phyloP scores from a whole-genome alignment of 2,888 invertebrate species.

The Pheosia tremula region DNA sequence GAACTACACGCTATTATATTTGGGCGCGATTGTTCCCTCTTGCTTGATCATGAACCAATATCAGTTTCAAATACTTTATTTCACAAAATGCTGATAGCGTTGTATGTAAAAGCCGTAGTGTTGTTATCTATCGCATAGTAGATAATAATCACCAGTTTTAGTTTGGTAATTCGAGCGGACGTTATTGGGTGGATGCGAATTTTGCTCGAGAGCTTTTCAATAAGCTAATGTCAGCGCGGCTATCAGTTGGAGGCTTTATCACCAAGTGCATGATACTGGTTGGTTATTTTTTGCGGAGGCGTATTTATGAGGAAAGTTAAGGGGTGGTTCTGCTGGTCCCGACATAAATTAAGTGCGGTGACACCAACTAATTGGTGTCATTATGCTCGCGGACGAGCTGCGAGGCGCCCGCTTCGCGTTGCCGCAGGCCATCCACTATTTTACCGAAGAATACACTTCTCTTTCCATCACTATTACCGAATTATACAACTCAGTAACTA shows the following conservation, averaged over 20 bases:
- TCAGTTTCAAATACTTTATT: slow-evolving; percentile 21
- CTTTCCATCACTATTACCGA: slow-evolving; percentile 18
- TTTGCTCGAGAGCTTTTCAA: slow-evolving; percentile 23
- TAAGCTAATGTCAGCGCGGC: slow-evolving; percentile 23
- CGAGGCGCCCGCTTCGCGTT: slow-evolving; percentile 27
- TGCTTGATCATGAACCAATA: too few relatives aligned
- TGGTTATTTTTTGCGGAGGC: slow-evolving; percentile 59
- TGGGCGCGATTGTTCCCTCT: too few relatives aligned
- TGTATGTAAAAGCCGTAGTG: slow-evolving; percentile 27
- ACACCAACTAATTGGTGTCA: slow-evolving; percentile 70
- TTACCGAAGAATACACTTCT: slow-evolving; percentile 32
- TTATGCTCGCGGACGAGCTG: slow-evolving; percentile 57
- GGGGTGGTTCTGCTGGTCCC: slow-evolving; percentile 56
- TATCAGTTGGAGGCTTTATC: slow-evolving; percentile 42
- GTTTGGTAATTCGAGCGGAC: slow-evolving; percentile 23
- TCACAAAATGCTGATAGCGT: slow-evolving; percentile 29
- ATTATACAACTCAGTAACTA: not conserved
- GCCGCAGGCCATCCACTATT: slow-evolving; percentile 15
- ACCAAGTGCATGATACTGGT: slow-evolving; percentile 34
- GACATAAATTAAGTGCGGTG: slow-evolving; percentile 67
- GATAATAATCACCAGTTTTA: slow-evolving; percentile 28
- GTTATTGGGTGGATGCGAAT: slow-evolving; percentile 17
- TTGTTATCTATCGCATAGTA: slow-evolving; percentile 22
- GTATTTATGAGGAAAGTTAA: slow-evolving; percentile 70
- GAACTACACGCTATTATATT: not conserved